phyloP scores from a whole-genome alignment of 1,140 invertebrate genomes.

The Drosophila paulistorum region DNA sequence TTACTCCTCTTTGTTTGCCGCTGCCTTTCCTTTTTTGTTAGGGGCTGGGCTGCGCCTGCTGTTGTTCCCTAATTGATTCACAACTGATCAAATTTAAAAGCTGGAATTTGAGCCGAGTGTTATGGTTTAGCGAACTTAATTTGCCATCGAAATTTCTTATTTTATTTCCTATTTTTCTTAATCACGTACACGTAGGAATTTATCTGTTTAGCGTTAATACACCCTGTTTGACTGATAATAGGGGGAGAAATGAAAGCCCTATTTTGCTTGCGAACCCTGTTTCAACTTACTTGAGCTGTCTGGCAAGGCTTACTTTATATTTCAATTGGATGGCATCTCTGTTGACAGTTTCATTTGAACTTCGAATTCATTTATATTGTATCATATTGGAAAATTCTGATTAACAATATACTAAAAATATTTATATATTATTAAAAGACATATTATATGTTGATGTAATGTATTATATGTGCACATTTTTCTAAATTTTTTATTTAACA shows the following conservation, averaged over 20 bases:
- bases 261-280: background rate
- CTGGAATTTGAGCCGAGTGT: constrained; percentile 41
- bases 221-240: background rate
- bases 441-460: no score
- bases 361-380: background rate
- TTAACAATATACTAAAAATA: no score
- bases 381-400: no score
- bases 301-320: background rate
- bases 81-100: constrained; percentile 30
- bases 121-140: constrained; percentile 38
- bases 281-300: background rate
- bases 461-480: no score
- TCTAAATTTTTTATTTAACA: no score
- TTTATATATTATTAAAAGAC: no score
- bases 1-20: constrained; percentile 18
- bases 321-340: background rate
- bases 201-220: background rate
- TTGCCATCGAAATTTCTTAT: constrained; percentile 35
- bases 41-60: background rate
- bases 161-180: background rate
- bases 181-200: constrained; percentile 6
- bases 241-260: background rate
- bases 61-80: background rate
- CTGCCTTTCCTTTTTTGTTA: constrained; percentile 5
- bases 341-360: background rate